Evolutionary conservation across 1,140 invertebrate genomes (phyloP).

Genomic region (Eufriesea mexicana): DNA sequence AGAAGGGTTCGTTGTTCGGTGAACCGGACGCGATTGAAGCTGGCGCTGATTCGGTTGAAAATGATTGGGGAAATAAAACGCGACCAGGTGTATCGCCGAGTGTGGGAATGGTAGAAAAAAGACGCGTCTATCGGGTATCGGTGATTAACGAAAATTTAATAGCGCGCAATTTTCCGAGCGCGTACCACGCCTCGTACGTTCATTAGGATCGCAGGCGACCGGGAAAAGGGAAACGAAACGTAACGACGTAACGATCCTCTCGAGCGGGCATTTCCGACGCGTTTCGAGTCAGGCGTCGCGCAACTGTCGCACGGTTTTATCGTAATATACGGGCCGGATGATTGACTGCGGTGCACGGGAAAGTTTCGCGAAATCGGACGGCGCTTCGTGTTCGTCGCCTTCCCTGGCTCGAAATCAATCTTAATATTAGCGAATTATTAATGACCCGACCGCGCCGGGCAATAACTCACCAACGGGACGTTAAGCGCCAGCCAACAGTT

Average conservation of each 20-base stretch:
- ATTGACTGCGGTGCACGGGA: slow-evolving; percentile 41
- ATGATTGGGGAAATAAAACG: background rate
- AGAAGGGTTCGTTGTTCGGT: no score
- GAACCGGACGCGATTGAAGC: no score
- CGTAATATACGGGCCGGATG: slow-evolving; percentile 20
- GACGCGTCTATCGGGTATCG: background rate
- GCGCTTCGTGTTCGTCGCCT: slow-evolving; percentile 39
- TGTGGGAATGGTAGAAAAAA: no score
- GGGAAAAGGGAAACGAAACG: background rate
- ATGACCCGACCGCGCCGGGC: slow-evolving; percentile 54
- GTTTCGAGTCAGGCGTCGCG: background rate
- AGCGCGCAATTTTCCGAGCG: background rate
- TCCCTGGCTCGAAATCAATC: slow-evolving; percentile 60
- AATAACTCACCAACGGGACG: slow-evolving; percentile 63
- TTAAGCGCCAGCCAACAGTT: slow-evolving; percentile 62
- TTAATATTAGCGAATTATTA: slow-evolving; percentile 66
- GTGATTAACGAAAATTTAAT: background rate
- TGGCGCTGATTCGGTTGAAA: background rate
- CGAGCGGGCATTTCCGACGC: background rate
- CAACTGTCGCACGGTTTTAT: background rate
- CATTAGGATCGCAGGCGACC: background rate
- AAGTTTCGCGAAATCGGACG: slow-evolving; percentile 54
- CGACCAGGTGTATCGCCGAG: no score
- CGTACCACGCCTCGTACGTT: background rate
- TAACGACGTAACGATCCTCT: background rate